A percentile compares a stretch with the other conserved stretches of the same genome.
Evolutionary conservation across 64 coral and sea anemone genomes (phyloP).

Genomic region (Pocillopora damicornis): DNA sequence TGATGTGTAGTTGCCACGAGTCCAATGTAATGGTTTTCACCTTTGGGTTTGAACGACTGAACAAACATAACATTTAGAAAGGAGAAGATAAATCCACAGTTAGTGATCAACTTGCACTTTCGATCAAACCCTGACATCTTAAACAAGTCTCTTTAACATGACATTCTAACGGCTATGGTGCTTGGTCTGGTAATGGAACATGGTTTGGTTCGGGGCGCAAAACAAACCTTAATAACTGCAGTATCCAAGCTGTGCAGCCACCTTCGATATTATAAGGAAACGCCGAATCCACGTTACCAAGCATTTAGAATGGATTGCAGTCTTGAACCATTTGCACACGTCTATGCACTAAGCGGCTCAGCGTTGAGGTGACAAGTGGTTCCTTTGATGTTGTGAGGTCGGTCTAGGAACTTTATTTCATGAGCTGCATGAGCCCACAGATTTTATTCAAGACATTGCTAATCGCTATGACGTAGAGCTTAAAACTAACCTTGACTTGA

Average conservation of each 20-base stretch:
- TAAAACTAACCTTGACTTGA: not conserved
- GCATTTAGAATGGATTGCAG: not conserved
- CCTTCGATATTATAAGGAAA: constrained; percentile 21
- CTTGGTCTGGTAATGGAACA: too few relatives aligned
- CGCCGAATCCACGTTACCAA: not conserved
- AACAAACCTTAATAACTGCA: constrained; percentile 35
- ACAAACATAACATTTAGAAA: too few relatives aligned
- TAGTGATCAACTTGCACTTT: too few relatives aligned
- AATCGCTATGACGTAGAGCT: not conserved
- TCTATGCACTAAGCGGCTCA: not conserved
- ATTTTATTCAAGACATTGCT: not conserved
- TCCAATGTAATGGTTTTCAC: too few relatives aligned
- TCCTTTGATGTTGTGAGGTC: not conserved
- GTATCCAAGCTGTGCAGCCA: constrained; percentile 27
- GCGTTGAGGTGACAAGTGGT: not conserved
- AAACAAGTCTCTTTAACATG: too few relatives aligned
- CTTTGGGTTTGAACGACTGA: too few relatives aligned
- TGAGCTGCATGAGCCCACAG: not conserved
- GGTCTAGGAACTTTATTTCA: not conserved
- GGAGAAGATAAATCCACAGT: too few relatives aligned
- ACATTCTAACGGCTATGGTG: too few relatives aligned
- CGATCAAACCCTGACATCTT: too few relatives aligned
- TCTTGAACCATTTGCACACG: not conserved
- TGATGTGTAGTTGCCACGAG: too few relatives aligned
- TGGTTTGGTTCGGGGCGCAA: not conserved